Conservation (phyloP, 2,113 vertebrate species). For the Corvus cornix region DNA sequence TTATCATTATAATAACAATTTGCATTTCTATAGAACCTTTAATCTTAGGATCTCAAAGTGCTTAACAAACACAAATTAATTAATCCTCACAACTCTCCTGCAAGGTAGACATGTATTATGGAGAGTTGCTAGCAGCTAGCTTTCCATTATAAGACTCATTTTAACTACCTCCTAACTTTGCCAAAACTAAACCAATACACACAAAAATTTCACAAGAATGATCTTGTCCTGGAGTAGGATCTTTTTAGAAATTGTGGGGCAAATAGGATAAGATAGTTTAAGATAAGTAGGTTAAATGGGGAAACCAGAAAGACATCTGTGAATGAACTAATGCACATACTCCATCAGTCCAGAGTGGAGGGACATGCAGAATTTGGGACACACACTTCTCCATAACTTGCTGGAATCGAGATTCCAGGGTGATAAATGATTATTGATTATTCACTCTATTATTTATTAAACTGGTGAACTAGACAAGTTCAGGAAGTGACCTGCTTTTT, state of each 20-base stretch:
- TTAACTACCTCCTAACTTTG: conserved; percentile 51
- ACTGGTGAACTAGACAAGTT: not conserved
- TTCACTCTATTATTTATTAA: not conserved
- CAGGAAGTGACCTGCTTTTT: not conserved
- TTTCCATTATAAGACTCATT: conserved; percentile 59
- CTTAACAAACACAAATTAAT: conserved; percentile 53
- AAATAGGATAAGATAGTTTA: conserved; percentile 53
- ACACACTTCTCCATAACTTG: not conserved
- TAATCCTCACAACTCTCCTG: conserved; percentile 59
- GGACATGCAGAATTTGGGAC: conserved; percentile 20
- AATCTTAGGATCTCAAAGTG: conserved; percentile 60
- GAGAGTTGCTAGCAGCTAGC: conserved; percentile 55
- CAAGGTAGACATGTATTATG: conserved; percentile 53
- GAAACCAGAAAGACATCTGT: conserved; percentile 38
- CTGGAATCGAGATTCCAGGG: not conserved
- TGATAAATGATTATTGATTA: not conserved
- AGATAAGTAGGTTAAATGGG: conserved; percentile 62
- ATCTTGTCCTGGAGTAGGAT: conserved; percentile 46
- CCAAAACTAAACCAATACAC: conserved; percentile 57
- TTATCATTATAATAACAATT: conserved; percentile 65
- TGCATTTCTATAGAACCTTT: conserved; percentile 63
- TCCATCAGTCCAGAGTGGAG: not conserved
- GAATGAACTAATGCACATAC: conserved; percentile 14
- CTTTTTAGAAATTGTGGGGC: conserved; percentile 45
- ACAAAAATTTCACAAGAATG: conserved; percentile 60